Percentiles rank a stretch among this genome's conserved stretches.
Evolutionary conservation across 2,888 invertebrate species (phyloP).

Genomic region (Gisinianus flammeolus): DNA sequence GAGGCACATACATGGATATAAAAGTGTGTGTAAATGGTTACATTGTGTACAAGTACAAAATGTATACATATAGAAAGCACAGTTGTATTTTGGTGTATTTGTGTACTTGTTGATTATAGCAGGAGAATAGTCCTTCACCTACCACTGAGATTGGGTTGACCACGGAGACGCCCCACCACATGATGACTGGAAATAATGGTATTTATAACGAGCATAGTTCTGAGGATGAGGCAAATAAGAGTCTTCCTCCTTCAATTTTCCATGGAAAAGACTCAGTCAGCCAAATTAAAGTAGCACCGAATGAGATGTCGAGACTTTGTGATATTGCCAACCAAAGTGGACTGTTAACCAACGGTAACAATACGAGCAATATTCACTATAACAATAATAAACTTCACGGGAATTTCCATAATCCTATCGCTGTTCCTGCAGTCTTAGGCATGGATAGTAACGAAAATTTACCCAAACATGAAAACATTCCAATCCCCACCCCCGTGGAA

Average conservation of each 20-base stretch:
- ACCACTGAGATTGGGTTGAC: slow-evolving; percentile 41
- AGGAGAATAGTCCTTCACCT: slow-evolving; percentile 57
- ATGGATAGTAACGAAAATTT: slow-evolving; percentile 52
- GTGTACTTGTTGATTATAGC: too few species aligned
- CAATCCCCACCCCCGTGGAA: slow-evolving; percentile 51
- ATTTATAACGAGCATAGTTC: slow-evolving; percentile 42
- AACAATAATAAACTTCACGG: slow-evolving; percentile 41
- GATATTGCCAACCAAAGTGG: slow-evolving; percentile 51
- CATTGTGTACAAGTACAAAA: too few species aligned
- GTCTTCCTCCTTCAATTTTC: slow-evolving; percentile 43
- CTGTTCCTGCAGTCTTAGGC: slow-evolving; percentile 43
- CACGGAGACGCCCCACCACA: neutral
- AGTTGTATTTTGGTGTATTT: too few species aligned
- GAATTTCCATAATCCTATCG: slow-evolving; percentile 44
- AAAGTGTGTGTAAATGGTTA: neutral
- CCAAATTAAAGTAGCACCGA: slow-evolving; percentile 49
- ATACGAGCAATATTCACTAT: slow-evolving; percentile 38
- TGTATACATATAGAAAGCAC: too few species aligned
- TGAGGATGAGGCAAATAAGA: slow-evolving; percentile 39
- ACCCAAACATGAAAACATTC: slow-evolving; percentile 51
- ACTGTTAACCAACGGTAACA: slow-evolving; percentile 39
- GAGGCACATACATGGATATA: neutral
- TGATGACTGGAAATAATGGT: slow-evolving; percentile 34
- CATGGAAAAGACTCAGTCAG: slow-evolving; percentile 52
- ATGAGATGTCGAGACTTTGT: slow-evolving; percentile 52